These are phyloP conservation scores for Nasonia vitripennis DNA, from an alignment of 1,140 invertebrate species.

Conservation along the genomic window DNA sequence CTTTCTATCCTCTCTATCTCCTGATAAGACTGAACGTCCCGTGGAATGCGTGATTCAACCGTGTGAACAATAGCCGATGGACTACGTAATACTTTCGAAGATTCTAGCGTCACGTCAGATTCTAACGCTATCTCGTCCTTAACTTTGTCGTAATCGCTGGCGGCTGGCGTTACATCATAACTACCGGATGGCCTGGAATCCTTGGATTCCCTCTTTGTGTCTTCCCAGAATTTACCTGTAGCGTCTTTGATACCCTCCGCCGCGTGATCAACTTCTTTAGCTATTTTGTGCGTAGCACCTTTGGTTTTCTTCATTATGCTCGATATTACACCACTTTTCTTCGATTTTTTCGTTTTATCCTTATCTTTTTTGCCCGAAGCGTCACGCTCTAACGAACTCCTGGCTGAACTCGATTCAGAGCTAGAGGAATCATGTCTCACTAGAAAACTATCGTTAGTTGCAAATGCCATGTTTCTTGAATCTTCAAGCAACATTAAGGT, in stretches of 20 bases:
- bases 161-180: constrained; percentile 60
- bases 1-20: constrained; percentile 26
- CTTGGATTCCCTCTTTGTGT: constrained; percentile 69
- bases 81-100: constrained; percentile 46
- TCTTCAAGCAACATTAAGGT: constrained; percentile 57
- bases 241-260: constrained; percentile 64
- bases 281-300: constrained; percentile 72
- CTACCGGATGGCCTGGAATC: constrained; percentile 58
- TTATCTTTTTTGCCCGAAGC: constrained; percentile 43
- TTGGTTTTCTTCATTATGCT: constrained; percentile 63
- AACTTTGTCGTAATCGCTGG: constrained; percentile 47
- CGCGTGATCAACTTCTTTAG: constrained; percentile 66
- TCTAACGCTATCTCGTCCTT: constrained; percentile 54
- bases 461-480: constrained; percentile 28
- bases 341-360: constrained; percentile 57
- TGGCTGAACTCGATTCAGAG: constrained; percentile 47
- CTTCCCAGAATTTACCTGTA: constrained; percentile 66
- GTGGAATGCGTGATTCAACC: constrained; percentile 68
- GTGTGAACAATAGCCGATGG: constrained; percentile 50
- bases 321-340: constrained; percentile 60
- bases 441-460: neutral
- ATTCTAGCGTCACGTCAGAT: constrained; percentile 59
- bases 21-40: constrained; percentile 51
- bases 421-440: constrained; percentile 39
- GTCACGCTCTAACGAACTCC: constrained; percentile 55